Evolutionary conservation across 2,797 vertebrate species (phyloP), one percentile per base, ranked within the genome.

Genomic region (Muscicapa comitata): DNA sequence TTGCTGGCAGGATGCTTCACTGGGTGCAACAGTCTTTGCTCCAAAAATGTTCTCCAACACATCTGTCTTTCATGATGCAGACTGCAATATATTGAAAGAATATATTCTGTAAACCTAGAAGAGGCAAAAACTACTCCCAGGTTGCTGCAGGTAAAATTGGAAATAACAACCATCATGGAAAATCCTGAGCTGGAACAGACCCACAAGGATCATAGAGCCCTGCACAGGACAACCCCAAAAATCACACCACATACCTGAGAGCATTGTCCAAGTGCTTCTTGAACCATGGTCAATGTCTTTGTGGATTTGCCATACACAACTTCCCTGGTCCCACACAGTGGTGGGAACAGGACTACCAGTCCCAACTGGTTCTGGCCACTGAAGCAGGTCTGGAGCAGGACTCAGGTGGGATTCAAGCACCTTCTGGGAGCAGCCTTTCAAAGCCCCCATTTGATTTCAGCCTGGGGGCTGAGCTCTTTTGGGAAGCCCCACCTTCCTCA

Each of bases 221-320:
- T 75, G 31, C 35, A 75, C 54, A 62, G 11, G 28, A 50, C 31
- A 75, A 3, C 7, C 24, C 35, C 86, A 21, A 37, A 88, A 29
- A 25, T 33, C 55, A 25, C 26, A 68, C 21, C 40, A 42, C 1
- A 1, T 10, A 1, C 31, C 42, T 75, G 31, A 55, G 23, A 54
- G 13, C 7, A 2, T 37, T 42, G 35, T 55, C 31, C 26, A 13
- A 61, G 14, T 0, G 0, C 7, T 24, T 17, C 13, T 12, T 68
- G 48, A 48, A 12, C 42, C 10, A 3, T 1, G 7, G 37, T 18
- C 3, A 1, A 43, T 35, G 21, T 45, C 35, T 65, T 2, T 51
- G 29, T 28, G 40, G 33, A 40, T 13, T 26, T 3, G 0, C 25
- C 5, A 28, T 8, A 23, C 11, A 13, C 9, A 45, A 18, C 24